Evolutionary conservation across 2,888 invertebrate species (phyloP), one percentile per base, ranked within the genome.

Genomic region (Frankliniella fusca): DNA sequence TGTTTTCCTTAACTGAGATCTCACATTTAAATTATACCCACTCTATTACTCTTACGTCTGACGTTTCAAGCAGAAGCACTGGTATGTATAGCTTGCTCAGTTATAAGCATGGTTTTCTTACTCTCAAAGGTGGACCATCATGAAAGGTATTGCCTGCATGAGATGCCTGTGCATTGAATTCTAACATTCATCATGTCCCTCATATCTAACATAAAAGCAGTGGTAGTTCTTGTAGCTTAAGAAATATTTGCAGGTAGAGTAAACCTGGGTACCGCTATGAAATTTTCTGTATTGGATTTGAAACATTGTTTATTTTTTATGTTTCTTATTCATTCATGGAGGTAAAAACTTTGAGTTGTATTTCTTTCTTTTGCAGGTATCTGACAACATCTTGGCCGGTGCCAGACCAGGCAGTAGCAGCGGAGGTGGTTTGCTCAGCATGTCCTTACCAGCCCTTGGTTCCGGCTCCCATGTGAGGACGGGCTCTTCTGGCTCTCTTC

Each of bases 401-500:
- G 70, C 70, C 10, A 76, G 70, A 27, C 70, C 70, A 5, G 70
- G 70, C 11, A 76, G 70, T 12, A 76, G 70, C 27, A 76, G 70
- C 27, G 70, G 70, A 12, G 70, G 70, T 11, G 70, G 70, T 27
- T 82, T 86, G 38, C 84, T 86, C 80, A 86, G 86, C 83, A 86
- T 87, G 86, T 86, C 87, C 11, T 89, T 89, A 80, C 85, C 89
- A 84, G 88, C 89, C 5, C 85, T 89, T 76, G 89, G 90, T 54
- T 88, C 89, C 28, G 89, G 89, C 15, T 86, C 89, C 8, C 89
- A 89, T 85, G 88, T 89, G 83, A 84, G 87, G 20, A 85, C 85
- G 20, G 84, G 84, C 23, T 76, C 70, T 84, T 84, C 18, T 12
- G 27, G 27, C 2, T 23, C 23, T 23, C 27, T 76, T 27, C 70